Evolutionary conservation across 2,113 vertebrate genomes (phyloP), one percentile per base, ranked within the genome.

Genomic region (Mionectes macconnelli): DNA sequence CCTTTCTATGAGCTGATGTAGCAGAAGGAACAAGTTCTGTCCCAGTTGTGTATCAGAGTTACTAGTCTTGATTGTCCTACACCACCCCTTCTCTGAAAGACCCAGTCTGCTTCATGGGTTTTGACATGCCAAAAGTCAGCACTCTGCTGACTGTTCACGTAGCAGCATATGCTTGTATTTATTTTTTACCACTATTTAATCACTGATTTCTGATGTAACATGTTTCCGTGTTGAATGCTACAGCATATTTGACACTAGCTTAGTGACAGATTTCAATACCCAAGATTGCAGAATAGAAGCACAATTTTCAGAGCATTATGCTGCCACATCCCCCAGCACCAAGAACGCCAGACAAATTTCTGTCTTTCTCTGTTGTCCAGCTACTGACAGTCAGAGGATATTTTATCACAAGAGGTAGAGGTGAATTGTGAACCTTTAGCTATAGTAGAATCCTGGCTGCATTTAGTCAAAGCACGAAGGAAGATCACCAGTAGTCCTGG

Each of bases 31-130:
- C 2, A 75, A 73, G 23, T 84, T 87, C 42, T 73, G 12, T 76
- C 12, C 16, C 37, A 27, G 14, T 7, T 56, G 8, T 3, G 1
- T 12, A 30, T 27, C 37, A 62, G 42, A 47, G 23, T 73, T 66
- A 35, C 18, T 57, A 37, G 15, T 73, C 15, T n/a, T 69, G 8
- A 7, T 57, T 80, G 44, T 52, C 31, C n/a, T 82, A 68, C 19
- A 30, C 10, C 25, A 63, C 10, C 3, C 7, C 3, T 64, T 22
- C 25, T 76, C 75, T 68, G 28, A 80, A 90, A 63, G 52, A 74
- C 39, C 68, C 0, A 0, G 25, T 59, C 72, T 94, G 4, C 11
- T 4, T 62, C 35, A 28, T 15, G 10, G 20, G 8, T 30, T 90
- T 64, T 70, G 59, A 37, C 2, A 2, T 4, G 2, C 6, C 12